These are phyloP conservation scores for Tyrophagus putrescentiae DNA, from an alignment of 1,140 invertebrate genomes.

Conservation along the genomic window DNA sequence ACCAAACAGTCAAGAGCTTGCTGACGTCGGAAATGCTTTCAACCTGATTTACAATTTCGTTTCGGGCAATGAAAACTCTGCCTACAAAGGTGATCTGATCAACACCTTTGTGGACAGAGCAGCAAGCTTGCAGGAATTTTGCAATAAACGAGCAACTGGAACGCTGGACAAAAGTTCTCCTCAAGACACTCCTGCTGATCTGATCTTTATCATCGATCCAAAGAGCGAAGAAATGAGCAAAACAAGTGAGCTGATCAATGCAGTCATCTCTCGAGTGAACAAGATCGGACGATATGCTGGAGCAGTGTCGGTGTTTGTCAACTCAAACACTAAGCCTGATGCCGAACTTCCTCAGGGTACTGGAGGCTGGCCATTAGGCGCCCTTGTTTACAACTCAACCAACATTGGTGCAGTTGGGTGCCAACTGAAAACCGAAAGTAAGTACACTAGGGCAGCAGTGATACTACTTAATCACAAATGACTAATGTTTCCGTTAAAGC, in stretches of 20 bases:
- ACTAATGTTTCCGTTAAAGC: background rate
- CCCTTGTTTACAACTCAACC: constrained; percentile 1
- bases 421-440: background rate
- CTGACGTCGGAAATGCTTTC: background rate
- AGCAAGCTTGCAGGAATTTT: background rate
- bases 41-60: background rate
- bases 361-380: constrained; percentile 8
- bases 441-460: background rate
- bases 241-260: background rate
- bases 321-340: background rate
- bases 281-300: constrained; percentile 12
- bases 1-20: background rate
- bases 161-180: constrained; percentile 12
- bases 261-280: background rate
- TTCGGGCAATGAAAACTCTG: background rate
- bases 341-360: background rate
- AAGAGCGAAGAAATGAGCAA: background rate
- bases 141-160: constrained; percentile 3
- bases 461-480: background rate
- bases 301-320: constrained; percentile 5
- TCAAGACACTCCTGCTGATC: constrained; percentile 22
- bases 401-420: background rate
- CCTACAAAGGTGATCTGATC: background rate
- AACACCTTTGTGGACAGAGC: background rate
- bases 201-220: constrained; percentile 18